Evolutionary conservation across 2,888 invertebrate genomes (phyloP).

Genomic region (Glyphotaelius pellucidus): DNA sequence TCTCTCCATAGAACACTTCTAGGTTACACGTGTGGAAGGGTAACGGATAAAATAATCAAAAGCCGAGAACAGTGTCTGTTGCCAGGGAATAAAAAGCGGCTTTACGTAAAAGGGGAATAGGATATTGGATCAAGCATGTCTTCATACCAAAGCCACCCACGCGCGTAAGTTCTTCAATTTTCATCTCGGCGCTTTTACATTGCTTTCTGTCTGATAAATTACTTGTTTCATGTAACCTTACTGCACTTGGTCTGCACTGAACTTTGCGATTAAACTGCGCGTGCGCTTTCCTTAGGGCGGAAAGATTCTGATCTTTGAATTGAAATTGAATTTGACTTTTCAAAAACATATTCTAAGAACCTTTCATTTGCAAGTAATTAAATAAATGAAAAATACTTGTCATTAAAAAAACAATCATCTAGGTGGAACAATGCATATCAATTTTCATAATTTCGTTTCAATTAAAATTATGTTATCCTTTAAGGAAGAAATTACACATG

Average conservation of each 20-base stretch:
- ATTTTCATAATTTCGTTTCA: no score
- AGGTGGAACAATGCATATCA: no score
- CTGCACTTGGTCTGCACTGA: not conserved
- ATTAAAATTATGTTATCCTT: no score
- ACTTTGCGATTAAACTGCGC: not conserved
- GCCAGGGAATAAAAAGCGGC: not conserved
- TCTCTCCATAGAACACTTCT: not conserved
- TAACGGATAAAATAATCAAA: not conserved
- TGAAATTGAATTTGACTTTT: no score
- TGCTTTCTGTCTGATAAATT: not conserved
- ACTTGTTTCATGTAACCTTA: not conserved
- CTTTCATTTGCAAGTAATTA: no score
- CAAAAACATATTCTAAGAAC: no score
- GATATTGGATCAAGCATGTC: no score
- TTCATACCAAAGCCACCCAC: not conserved
- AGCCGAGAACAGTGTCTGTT: not conserved
- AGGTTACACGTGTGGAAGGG: not conserved
- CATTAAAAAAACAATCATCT: no score
- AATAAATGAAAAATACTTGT: no score
- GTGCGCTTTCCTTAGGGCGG: no score
- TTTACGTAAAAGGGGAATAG: not conserved
- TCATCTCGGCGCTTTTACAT: not conserved
- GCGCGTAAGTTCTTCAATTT: not conserved
- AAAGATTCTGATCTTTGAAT: no score
- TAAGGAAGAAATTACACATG: no score